Evolutionary conservation across 2,113 vertebrate genomes (phyloP).

Genomic region (Odocoileus virginianus): DNA sequence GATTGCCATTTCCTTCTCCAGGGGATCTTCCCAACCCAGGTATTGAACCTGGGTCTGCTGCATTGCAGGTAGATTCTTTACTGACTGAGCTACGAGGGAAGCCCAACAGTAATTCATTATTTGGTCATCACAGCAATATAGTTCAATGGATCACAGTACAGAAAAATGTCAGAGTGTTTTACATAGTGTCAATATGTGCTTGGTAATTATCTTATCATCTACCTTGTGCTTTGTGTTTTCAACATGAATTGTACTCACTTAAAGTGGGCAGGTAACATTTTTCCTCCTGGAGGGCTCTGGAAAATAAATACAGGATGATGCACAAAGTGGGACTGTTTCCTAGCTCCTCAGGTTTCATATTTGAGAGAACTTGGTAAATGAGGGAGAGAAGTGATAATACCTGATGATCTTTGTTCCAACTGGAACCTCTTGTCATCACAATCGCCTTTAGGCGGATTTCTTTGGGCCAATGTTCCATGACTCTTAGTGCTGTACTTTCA

Average conservation of each 20-base stretch:
- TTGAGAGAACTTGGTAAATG: not conserved
- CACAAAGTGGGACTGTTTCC: not conserved
- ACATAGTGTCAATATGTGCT: conserved; percentile 18
- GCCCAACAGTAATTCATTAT: conserved; percentile 40
- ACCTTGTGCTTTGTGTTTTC: conserved; percentile 7
- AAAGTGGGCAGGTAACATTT: not conserved
- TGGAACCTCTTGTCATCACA: not conserved
- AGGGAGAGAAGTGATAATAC: not conserved
- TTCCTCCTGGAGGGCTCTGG: not conserved
- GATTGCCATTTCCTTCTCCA: too few species aligned
- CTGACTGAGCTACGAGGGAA: too few species aligned
- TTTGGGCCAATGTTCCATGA: not conserved
- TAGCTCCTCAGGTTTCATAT: not conserved
- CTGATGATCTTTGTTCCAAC: not conserved
- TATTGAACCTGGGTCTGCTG: too few species aligned
- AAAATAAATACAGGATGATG: not conserved
- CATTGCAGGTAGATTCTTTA: too few species aligned
- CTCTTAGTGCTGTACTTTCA: not conserved
- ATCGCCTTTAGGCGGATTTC: not conserved
- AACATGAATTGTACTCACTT: not conserved
- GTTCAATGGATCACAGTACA: conserved; percentile 1
- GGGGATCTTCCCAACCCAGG: too few species aligned
- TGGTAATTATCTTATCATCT: conserved; percentile 46
- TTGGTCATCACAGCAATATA: conserved; percentile 33
- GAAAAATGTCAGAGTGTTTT: conserved; percentile 30